Evolutionary conservation across 2,797 vertebrate species (phyloP).

Genomic region (Rousettus madagascariensis): DNA sequence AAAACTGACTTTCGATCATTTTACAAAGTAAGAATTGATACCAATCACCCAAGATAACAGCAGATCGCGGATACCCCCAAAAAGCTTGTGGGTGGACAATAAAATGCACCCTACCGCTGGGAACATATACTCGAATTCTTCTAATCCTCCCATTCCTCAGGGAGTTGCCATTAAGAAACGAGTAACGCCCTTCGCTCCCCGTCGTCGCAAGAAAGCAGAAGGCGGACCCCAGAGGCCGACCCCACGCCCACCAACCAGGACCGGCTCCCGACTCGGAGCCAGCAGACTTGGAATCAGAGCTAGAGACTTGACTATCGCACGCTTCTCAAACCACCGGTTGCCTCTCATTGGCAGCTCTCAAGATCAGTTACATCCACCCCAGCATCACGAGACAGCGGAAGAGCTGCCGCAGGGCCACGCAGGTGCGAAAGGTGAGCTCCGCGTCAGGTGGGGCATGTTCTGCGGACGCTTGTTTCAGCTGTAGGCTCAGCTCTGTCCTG

Average conservation of each 20-base stretch:
- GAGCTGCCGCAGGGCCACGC: background rate
- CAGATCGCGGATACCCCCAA: slow-evolving; percentile 24
- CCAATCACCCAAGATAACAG: background rate
- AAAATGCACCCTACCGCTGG: slow-evolving; percentile 43
- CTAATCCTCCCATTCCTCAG: background rate
- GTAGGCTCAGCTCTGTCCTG: background rate
- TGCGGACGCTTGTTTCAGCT: background rate
- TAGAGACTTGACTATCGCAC: background rate
- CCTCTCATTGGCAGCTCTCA: background rate
- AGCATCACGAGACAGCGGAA: background rate
- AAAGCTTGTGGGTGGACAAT: slow-evolving; percentile 31
- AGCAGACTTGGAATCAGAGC: background rate
- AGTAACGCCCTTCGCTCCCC: background rate
- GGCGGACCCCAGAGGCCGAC: background rate
- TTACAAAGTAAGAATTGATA: background rate
- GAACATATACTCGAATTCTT: background rate
- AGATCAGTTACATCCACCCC: background rate
- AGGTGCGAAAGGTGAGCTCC: background rate
- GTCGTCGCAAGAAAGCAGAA: slow-evolving; percentile 35
- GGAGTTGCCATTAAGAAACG: background rate
- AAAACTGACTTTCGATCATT: background rate
- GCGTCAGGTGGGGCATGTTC: background rate
- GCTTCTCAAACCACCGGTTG: background rate
- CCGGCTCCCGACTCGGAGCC: background rate
- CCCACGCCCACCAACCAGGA: background rate